A percentile compares a stretch with the other conserved stretches of the same genome.
phyloP scores from a whole-genome alignment of 2,113 vertebrate species.

The Micromys minutus region DNA sequence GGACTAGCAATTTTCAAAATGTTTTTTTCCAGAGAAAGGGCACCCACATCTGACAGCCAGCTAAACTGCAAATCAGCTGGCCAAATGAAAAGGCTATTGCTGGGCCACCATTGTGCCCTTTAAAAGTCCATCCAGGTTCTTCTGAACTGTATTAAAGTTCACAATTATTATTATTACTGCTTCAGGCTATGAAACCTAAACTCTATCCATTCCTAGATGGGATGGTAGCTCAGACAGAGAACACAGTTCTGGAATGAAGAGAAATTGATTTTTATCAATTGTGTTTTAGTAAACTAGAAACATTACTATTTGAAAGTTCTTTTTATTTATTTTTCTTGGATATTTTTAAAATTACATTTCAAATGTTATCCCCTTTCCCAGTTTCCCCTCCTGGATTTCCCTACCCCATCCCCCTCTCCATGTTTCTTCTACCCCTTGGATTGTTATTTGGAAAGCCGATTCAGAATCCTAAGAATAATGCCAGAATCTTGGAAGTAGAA shows the following conservation, averaged over 20 bases:
- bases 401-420: no score
- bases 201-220: background rate
- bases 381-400: no score
- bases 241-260: background rate
- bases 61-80: background rate
- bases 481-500: background rate
- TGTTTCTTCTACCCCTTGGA: no score
- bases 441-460: background rate
- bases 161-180: background rate
- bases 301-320: background rate
- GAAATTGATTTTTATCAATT: background rate
- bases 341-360: no score
- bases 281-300: background rate
- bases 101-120: accelerated
- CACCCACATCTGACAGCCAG: background rate
- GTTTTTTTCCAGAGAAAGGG: no score
- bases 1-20: background rate
- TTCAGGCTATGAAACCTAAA: background rate
- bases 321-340: no score
- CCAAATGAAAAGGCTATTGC: background rate
- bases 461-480: background rate
- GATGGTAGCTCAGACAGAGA: no score
- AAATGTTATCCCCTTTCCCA: no score
- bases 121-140: background rate
- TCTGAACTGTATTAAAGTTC: background rate